A percentile compares a stretch with the other conserved stretches of the same genome.
phyloP scores from a whole-genome alignment of 2,113 vertebrate genomes.

The Colossoma macropomum region DNA sequence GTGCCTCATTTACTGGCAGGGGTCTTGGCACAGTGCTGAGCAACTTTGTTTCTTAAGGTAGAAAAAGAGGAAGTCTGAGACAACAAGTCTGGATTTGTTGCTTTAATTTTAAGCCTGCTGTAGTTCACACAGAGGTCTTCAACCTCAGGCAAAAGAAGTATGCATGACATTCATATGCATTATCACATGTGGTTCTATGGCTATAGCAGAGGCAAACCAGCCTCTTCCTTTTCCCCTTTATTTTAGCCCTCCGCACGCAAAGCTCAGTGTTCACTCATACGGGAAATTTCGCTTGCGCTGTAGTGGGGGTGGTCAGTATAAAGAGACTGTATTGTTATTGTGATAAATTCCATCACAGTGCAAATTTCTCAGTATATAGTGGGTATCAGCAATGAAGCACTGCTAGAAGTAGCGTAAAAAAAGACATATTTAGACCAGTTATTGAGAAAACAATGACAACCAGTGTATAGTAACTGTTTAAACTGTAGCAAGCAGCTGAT shows the following conservation, averaged over 20 bases:
- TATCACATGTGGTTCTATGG: constrained; percentile 6
- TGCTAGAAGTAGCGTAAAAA: too few relatives aligned
- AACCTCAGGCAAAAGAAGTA: not conserved
- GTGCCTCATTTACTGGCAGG: not conserved
- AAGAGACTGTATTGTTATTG: too few relatives aligned
- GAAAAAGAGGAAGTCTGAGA: not conserved
- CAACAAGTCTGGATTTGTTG: not conserved
- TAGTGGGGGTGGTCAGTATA: too few relatives aligned
- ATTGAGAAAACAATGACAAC: too few relatives aligned
- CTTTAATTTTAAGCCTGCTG: not conserved
- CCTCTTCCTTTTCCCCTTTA: not conserved
- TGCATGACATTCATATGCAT: constrained; percentile 26
- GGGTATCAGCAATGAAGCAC: too few relatives aligned
- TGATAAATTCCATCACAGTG: too few relatives aligned
- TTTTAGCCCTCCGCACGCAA: not conserved
- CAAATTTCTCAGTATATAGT: too few relatives aligned
- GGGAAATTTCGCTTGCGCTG: too few relatives aligned
- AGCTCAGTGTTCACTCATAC: too few relatives aligned
- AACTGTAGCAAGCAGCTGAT: too few relatives aligned
- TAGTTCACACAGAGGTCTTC: not conserved
- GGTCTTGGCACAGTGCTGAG: not conserved
- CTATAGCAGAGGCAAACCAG: not conserved
- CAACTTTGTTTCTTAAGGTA: not conserved
- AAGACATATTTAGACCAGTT: too few relatives aligned
- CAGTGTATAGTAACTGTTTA: too few relatives aligned